Percentiles rank a stretch among this genome's conserved stretches.
These are phyloP conservation scores for Phylloscopus trochilus DNA, from an alignment of 2,113 vertebrate species.

Conservation along the genomic window DNA sequence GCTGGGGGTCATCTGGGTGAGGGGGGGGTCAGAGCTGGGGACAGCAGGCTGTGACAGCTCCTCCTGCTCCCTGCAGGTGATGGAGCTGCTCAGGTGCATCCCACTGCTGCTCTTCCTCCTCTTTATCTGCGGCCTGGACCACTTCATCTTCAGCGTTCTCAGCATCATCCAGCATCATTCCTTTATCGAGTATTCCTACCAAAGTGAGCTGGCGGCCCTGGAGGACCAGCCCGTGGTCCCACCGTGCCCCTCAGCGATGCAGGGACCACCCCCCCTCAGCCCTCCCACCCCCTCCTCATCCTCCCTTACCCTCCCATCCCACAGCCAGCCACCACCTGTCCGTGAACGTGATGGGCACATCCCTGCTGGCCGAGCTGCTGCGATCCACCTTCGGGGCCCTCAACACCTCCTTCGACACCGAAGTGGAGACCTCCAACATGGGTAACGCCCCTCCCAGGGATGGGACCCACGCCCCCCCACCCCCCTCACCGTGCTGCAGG, in stretches of 20 bases:
- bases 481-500: accelerated
- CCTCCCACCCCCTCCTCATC: not conserved
- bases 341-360: constrained; percentile 77
- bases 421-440: constrained; percentile 71
- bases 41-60: not conserved
- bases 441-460: constrained; percentile 52
- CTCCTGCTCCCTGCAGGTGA: constrained; percentile 28
- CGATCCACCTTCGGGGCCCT: constrained; percentile 78
- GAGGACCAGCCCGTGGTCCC: no score
- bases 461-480: no score
- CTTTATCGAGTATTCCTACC: constrained; percentile 78
- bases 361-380: constrained; percentile 85
- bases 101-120: constrained; percentile 67
- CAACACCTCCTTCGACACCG: constrained; percentile 73
- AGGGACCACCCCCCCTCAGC: no score
- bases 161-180: constrained; percentile 79
- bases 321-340: constrained; percentile 82
- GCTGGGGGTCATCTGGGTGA: no score
- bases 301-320: not conserved
- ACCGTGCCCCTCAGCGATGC: no score
- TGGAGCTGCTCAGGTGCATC: constrained; percentile 73
- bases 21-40: not conserved
- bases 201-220: constrained; percentile 68
- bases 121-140: constrained; percentile 74
- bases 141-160: constrained; percentile 74